Percentiles rank a stretch among this genome's conserved stretches.
Conservation (phyloP, 2,888 invertebrate species). For the Tinea pellionella region DNA sequence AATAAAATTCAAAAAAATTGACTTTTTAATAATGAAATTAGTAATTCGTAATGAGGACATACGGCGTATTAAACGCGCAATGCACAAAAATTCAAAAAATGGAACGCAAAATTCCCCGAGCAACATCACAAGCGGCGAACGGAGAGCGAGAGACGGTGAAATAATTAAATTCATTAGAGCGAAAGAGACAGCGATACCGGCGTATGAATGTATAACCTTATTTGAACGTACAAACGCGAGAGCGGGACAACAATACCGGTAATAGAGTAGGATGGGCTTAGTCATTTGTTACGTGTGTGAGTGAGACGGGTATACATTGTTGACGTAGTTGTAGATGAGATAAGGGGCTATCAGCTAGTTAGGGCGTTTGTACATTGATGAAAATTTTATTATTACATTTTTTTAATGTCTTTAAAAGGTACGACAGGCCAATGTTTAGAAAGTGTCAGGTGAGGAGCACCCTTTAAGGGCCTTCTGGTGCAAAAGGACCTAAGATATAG, state of each 20-base stretch:
- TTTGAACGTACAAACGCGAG: constrained; percentile 17
- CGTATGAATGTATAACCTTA: constrained; percentile 28
- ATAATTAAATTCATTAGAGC: constrained; percentile 69
- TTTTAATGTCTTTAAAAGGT: too few species aligned
- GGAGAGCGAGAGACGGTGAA: neutral
- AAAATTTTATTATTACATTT: too few species aligned
- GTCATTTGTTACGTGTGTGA: constrained; percentile 27
- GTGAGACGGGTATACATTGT: constrained; percentile 45
- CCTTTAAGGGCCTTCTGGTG: too few species aligned
- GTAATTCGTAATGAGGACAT: neutral
- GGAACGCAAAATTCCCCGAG: neutral
- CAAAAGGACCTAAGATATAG: too few species aligned
- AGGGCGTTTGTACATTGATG: constrained; percentile 33
- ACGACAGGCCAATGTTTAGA: too few species aligned
- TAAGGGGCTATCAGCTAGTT: constrained; percentile 63
- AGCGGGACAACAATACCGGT: constrained; percentile 27
- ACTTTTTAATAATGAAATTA: neutral
- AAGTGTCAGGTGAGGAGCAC: too few species aligned
- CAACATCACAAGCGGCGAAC: neutral
- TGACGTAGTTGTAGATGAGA: constrained; percentile 65
- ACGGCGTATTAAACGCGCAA: neutral
- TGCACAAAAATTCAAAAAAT: neutral
- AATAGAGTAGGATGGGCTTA: constrained; percentile 27
- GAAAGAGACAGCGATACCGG: constrained; percentile 38
- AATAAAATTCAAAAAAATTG: neutral